A percentile compares a stretch with the other conserved stretches of the same genome.
phyloP scores from a whole-genome alignment of 1,140 invertebrate species.

The Brachionus calyciflorus region DNA sequence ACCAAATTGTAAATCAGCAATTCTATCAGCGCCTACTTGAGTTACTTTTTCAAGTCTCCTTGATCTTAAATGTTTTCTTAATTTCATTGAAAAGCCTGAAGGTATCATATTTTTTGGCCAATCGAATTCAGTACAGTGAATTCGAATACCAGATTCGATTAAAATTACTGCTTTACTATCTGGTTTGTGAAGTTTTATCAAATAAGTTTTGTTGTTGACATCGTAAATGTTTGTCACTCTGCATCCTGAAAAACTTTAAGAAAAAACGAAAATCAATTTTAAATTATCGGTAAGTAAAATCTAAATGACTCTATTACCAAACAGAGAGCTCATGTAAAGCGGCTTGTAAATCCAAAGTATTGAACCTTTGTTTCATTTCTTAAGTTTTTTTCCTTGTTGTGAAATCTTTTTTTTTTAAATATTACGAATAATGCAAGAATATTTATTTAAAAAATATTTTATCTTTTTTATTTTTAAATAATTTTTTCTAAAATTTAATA shows the following conservation, averaged over 20 bases:
- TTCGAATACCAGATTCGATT: conserved; percentile 86
- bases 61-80: conserved; percentile 94
- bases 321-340: conserved; percentile 16
- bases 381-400: background rate
- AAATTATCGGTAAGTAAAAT: background rate
- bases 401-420: background rate
- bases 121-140: conserved; percentile 91
- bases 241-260: conserved; percentile 59
- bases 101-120: conserved; percentile 96
- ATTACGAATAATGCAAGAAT: background rate
- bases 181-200: conserved; percentile 72
- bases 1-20: conserved; percentile 61
- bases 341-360: conserved; percentile 34
- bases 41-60: conserved; percentile 80
- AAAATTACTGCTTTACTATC: conserved; percentile 66
- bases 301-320: background rate
- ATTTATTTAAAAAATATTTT: too few species aligned
- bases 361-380: conserved; percentile 43
- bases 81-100: conserved; percentile 96
- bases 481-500: background rate
- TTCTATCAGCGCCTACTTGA: conserved; percentile 76
- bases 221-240: conserved; percentile 95
- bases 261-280: background rate
- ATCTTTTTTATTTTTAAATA: background rate
- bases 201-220: conserved; percentile 91